Base-by-base conservation (phyloP, 1,140 invertebrate species). In the Panagrolaimus sp. region DNA sequence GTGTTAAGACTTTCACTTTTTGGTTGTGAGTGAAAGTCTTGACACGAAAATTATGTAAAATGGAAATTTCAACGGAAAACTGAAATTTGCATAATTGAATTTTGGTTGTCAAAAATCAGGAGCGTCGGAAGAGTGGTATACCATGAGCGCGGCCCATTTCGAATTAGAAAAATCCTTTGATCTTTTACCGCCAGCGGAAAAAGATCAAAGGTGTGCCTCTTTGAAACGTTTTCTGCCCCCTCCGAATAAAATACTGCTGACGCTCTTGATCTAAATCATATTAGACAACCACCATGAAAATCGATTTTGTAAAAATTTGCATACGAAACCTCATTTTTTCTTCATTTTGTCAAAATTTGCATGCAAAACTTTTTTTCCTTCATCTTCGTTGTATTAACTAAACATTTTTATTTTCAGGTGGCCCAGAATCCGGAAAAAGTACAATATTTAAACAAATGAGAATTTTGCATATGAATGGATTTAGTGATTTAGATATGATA, bases 361-460 rank as follows among this genome's bases (percentile, higher is more conserved):
- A 63, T 5, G 28, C 43, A 9, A 14, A 14, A 74, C 80, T 43
- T 44, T 47, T 12, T 67, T 79, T 38, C 64, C 17, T 6, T 26
- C 26, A 8, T 69, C 17, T 17, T 9, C 17, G 71, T n/a, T n/a
- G 17, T 63, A 73, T 43, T 14, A 21, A 38, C 76, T 78, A 21
- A 17, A 28, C n/a, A 72, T 70, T 26, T 12, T 44, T 68, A 10
- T 26, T 46, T 76, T 17, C 52, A 76, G 76, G 75, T 6, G 77
- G 77, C 5, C 77, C 77, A 4, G 77, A 78, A 67, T 76, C 65
- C 28, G 77, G 77, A 0, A 78, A 78, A 65, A 74, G 71, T 67
- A 78, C 77, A 24, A 78, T 78, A 12, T 78, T 78, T 64, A 78
- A 78, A 55, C 77, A 78, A 26, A 78, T 78, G 77, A 80, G 63